phyloP scores from a whole-genome alignment of 1,140 invertebrate genomes.

The Mylabris phalerata region DNA sequence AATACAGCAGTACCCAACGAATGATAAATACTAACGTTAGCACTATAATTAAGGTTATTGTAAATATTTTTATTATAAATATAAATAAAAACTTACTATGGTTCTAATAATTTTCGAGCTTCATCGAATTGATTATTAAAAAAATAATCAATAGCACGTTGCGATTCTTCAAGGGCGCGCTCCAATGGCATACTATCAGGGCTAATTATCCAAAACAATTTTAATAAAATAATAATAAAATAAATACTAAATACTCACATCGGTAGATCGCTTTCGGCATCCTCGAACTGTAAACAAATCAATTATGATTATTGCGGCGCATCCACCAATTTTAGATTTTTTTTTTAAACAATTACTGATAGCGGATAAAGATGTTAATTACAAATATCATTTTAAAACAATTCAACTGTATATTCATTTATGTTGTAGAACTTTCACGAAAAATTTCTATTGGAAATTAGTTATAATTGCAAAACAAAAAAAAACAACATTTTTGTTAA shows the following conservation, averaged over 20 bases:
- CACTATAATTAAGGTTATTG: slow-evolving; percentile 49
- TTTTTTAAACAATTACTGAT: no score
- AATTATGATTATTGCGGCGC: not conserved
- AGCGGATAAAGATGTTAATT: no score
- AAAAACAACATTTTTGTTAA: not conserved
- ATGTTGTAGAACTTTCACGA: no score
- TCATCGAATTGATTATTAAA: slow-evolving; percentile 84
- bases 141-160: slow-evolving; percentile 69
- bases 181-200: slow-evolving; percentile 52
- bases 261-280: slow-evolving; percentile 23
- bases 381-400: no score
- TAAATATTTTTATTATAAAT: slow-evolving; percentile 1
- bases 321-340: no score
- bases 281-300: slow-evolving; percentile 22
- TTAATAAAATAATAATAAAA: not conserved
- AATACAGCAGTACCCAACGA: slow-evolving; percentile 85
- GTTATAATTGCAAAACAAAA: not conserved
- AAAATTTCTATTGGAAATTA: no score
- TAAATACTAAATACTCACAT: slow-evolving; percentile 9
- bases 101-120: slow-evolving; percentile 66
- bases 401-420: no score
- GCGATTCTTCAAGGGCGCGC: slow-evolving; percentile 59
- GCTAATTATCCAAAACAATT: slow-evolving; percentile 24
- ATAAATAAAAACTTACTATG: slow-evolving; percentile 51
- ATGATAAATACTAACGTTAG: slow-evolving; percentile 83